Percentiles rank a stretch among this genome's conserved stretches.
Evolutionary conservation across 1,140 invertebrate species (phyloP).

Genomic region (Reticulitermes speratus): DNA sequence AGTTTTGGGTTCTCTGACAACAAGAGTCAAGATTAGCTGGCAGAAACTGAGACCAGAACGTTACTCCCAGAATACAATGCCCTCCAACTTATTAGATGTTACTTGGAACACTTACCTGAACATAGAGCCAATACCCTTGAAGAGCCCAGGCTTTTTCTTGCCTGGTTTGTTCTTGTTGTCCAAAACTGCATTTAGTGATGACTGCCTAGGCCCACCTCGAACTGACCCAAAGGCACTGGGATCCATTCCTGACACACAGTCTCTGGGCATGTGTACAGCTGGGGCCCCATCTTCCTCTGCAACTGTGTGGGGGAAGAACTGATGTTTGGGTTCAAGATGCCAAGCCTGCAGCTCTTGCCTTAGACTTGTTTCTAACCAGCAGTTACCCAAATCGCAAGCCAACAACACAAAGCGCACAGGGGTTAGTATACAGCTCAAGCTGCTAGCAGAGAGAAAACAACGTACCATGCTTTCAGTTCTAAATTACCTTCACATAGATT

Average conservation of each 20-base stretch:
- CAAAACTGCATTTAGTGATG: conserved; percentile 62
- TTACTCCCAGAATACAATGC: too few species aligned
- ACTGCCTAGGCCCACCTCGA: conserved; percentile 65
- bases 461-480: too few species aligned
- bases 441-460: conserved; percentile 36
- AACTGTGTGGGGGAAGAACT: conserved; percentile 40
- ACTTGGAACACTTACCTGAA: conserved; percentile 55
- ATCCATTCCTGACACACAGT: background rate
- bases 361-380: background rate
- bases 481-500: too few species aligned
- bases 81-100: too few species aligned
- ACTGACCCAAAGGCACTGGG: conserved; percentile 60
- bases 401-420: background rate
- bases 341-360: background rate
- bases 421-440: conserved; percentile 21
- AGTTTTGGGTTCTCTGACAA: too few species aligned
- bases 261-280: background rate
- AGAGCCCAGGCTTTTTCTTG: conserved; percentile 70
- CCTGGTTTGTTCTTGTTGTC: conserved; percentile 62
- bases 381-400: background rate
- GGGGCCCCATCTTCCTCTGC: conserved; percentile 47
- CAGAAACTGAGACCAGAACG: too few species aligned
- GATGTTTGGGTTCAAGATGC: conserved; percentile 2
- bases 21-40: too few species aligned
- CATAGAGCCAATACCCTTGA: conserved; percentile 80